Base-by-base conservation (phyloP, 2,797 vertebrate genomes). In the Microctenopoma lineatum region DNA sequence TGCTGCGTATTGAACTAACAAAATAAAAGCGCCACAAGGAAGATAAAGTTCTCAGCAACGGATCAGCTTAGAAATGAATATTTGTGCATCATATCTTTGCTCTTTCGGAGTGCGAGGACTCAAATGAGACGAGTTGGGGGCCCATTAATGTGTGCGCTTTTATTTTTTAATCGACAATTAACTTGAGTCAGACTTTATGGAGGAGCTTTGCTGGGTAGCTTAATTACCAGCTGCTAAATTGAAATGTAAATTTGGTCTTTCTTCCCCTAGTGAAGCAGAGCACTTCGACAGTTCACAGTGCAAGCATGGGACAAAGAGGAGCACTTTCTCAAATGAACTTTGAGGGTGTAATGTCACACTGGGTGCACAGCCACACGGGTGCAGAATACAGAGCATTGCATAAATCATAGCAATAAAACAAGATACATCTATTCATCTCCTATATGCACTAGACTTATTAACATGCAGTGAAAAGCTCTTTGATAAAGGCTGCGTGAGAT, bases 231-330 rank as follows among this genome's bases (percentile, higher is more conserved):
- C 75, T 79, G 79, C 60, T 48, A 80, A 81, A 91, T 61, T 80
- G 46, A 86, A 89, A 87, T 88, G 81, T 82, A 89, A 87, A 89
- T 91, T 67, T 72, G 46, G 41, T 75, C 65, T 83, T 71, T 77
- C 73, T 58, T 59, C 64, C 73, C 36, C 34, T 1, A 25, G 70
- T 58, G 46, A 81, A 52, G 56, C 44, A 25, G 46, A 74, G 62
- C 64, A 70, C 36, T 73, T 65, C 57, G 78, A 44, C 69, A 61
- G 70, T 84, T 70, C 70, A 64, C 32, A 56, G 66, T 11, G 42
- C 34, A 27, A 61, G 51, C 51, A 59, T 25, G 8, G 69, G 68
- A 73, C 60, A 54, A 70, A 66, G 57, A 61, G 4, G 5, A 41
- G 11, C 9, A 13, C 52, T 59, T 34, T 25, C 26, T 59, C 38